A percentile compares a stretch with the other conserved stretches of the same genome.
Evolutionary conservation across 2,113 vertebrate species (phyloP).

Genomic region (Melanostigma gelatinosum): DNA sequence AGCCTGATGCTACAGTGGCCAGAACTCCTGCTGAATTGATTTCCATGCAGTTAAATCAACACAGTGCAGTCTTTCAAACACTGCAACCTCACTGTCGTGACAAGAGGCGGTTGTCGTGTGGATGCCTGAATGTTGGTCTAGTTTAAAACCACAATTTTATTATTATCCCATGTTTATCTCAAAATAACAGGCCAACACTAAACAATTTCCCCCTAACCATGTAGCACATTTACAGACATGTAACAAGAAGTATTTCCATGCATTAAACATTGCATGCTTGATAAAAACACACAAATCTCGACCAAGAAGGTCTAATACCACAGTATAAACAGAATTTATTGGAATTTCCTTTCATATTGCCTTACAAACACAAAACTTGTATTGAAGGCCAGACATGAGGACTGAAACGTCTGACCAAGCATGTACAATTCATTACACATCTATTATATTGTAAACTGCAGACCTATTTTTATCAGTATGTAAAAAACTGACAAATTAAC

Average conservation of each 20-base stretch:
- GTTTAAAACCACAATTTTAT: slow-evolving; percentile 3
- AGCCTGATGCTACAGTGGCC: neutral
- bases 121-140: neutral
- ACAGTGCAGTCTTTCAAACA: slow-evolving; percentile 31
- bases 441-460: slow-evolving; percentile 23
- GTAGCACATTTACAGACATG: neutral
- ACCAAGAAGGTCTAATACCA: slow-evolving; percentile 15
- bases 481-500: slow-evolving; percentile 16
- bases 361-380: slow-evolving; percentile 70
- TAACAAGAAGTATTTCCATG: neutral
- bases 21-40: slow-evolving; percentile 16
- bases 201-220: neutral
- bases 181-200: neutral
- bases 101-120: neutral
- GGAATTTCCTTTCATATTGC: slow-evolving; percentile 47
- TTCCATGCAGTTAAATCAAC: neutral
- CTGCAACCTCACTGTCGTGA: neutral
- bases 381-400: slow-evolving; percentile 10
- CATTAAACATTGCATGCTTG: neutral
- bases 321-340: slow-evolving; percentile 67
- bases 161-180: neutral
- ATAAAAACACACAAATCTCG: slow-evolving; percentile 4
- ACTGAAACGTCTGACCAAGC: slow-evolving; percentile 27
- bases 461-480: neutral
- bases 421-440: slow-evolving; percentile 29